Percentiles rank a stretch among this genome's conserved stretches.
Evolutionary conservation across 2,888 invertebrate species (phyloP).

Genomic region (Encarsia formosa): DNA sequence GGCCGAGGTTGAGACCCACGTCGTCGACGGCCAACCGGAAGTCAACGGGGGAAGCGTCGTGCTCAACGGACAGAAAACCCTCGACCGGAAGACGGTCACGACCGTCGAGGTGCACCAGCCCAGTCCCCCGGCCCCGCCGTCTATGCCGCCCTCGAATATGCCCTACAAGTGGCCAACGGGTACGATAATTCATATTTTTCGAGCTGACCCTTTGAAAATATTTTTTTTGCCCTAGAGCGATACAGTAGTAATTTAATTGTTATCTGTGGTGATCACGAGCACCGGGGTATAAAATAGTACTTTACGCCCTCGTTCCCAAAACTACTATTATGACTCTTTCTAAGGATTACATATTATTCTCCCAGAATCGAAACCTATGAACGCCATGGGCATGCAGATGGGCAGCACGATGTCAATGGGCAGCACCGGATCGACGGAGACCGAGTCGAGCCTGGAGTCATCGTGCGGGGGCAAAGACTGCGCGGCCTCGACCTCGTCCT

Average conservation of each 20-base stretch:
- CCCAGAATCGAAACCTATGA: slow-evolving; percentile 46
- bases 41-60: slow-evolving; percentile 22
- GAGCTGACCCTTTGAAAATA: no score
- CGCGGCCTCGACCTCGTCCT: slow-evolving; percentile 45
- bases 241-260: no score
- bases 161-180: slow-evolving; percentile 48
- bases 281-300: no score
- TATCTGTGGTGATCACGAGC: no score
- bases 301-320: no score
- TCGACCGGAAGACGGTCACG: slow-evolving; percentile 56
- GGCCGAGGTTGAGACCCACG: slow-evolving; percentile 35
- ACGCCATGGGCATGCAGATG: slow-evolving; percentile 49
- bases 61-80: slow-evolving; percentile 37
- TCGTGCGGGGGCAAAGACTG: slow-evolving; percentile 47
- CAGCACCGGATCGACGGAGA: slow-evolving; percentile 49
- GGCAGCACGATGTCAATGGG: slow-evolving; percentile 50
- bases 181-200: no score
- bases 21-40: slow-evolving; percentile 33
- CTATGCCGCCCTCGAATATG: slow-evolving; percentile 43
- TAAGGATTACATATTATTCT: no score
- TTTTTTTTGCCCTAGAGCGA: no score
- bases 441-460: slow-evolving; percentile 48
- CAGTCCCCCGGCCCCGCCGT: slow-evolving; percentile 46
- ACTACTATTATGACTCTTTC: no score
- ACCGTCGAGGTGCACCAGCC: slow-evolving; percentile 72